Evolutionary conservation across 2,797 vertebrate species (phyloP).

Genomic region (Acipenser ruthenus): DNA sequence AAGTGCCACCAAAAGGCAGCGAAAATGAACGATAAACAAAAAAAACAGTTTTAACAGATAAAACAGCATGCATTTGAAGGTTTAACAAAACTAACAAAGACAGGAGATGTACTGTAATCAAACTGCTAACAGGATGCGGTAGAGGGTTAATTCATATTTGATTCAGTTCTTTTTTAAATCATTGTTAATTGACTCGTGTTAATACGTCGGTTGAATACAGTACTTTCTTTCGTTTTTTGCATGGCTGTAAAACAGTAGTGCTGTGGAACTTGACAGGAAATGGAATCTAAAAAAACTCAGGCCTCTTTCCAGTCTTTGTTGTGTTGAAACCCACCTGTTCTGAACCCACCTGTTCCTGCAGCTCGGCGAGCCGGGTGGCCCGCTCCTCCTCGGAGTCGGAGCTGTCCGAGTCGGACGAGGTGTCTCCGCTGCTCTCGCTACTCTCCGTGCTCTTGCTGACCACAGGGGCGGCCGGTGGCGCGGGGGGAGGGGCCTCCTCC

Average conservation of each 20-base stretch:
- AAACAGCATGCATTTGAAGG: constrained; percentile 20
- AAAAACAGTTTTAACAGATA: constrained; percentile 2
- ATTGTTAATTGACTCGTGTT: constrained; percentile 16
- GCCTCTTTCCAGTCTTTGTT: constrained; percentile 17
- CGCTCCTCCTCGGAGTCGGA: constrained; percentile 73
- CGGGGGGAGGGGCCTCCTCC: constrained; percentile 42
- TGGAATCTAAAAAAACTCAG: constrained; percentile 4
- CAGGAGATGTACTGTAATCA: constrained; percentile 6
- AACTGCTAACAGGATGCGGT: constrained; percentile 27
- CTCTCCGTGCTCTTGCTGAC: constrained; percentile 63
- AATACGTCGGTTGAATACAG: neutral
- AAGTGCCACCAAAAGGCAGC: constrained; percentile 1
- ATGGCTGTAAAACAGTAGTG: constrained; percentile 6
- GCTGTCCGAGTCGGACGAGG: constrained; percentile 62
- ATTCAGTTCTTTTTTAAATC: constrained; percentile 9
- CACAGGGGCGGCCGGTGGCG: constrained; percentile 46
- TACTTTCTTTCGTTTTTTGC: neutral
- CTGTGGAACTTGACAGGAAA: constrained; percentile 1
- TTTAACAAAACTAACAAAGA: neutral
- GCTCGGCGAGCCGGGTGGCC: constrained; percentile 65
- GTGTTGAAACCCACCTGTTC: constrained; percentile 67
- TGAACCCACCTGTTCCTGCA: constrained; percentile 81
- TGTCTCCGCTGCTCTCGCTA: constrained; percentile 63
- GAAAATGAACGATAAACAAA: neutral
- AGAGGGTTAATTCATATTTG: constrained; percentile 27